These are phyloP conservation scores for Urechis unicinctus DNA, from an alignment of 2,888 invertebrate genomes.

Conservation along the genomic window DNA sequence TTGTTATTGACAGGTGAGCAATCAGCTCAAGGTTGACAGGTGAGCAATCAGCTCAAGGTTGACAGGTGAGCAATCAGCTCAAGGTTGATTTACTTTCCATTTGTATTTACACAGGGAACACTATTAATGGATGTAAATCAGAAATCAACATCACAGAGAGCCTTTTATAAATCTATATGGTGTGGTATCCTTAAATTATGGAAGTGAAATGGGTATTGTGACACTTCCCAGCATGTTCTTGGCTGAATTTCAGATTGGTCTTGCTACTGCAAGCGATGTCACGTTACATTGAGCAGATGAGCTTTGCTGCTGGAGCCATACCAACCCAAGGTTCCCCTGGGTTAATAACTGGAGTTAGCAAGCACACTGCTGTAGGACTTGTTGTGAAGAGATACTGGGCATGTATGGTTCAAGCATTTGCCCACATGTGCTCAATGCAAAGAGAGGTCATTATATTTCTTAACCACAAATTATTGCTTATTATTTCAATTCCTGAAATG, in stretches of 20 bases:
- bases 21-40: slow-evolving; percentile 37
- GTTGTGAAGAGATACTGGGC: slow-evolving; percentile 45
- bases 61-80: slow-evolving; percentile 36
- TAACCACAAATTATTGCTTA: background rate
- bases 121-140: too few species aligned
- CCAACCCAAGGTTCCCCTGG: background rate
- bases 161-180: too few species aligned
- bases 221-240: background rate
- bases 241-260: slow-evolving; percentile 26
- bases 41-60: slow-evolving; percentile 22
- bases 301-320: too few species aligned
- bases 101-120: too few species aligned
- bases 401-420: slow-evolving; percentile 33
- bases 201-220: too few species aligned
- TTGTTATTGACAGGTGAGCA: slow-evolving; percentile 48
- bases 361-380: slow-evolving; percentile 37
- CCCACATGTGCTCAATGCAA: slow-evolving; percentile 31
- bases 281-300: slow-evolving; percentile 26
- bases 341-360: too few species aligned
- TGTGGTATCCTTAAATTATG: too few species aligned
- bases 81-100: too few species aligned
- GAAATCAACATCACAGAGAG: too few species aligned
- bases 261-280: slow-evolving; percentile 34
- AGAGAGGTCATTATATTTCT: slow-evolving; percentile 31
- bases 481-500: background rate